A percentile compares a stretch with the other conserved stretches of the same genome.
Conservation (phyloP, 2,113 vertebrate genomes). For the Chlamydotis undulata region DNA sequence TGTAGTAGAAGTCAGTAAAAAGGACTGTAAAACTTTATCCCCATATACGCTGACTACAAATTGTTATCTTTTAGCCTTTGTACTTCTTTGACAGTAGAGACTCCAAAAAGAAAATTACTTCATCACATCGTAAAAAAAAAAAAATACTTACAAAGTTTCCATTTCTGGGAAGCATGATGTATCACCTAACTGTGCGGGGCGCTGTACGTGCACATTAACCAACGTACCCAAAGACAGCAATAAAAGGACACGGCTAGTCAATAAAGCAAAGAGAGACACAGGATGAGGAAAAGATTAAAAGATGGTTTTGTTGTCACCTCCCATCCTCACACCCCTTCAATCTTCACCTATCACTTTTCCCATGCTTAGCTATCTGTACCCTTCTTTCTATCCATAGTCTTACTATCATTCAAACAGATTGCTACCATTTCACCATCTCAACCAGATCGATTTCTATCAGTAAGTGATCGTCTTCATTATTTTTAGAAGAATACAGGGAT, state of each 20-base stretch:
- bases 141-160: background rate
- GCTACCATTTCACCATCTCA: background rate
- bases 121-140: background rate
- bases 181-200: rapidly evolving
- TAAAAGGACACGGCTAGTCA: background rate
- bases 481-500: background rate
- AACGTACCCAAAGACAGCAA: background rate
- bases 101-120: background rate
- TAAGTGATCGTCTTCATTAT: background rate
- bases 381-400: background rate
- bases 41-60: background rate
- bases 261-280: background rate
- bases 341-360: background rate
- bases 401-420: background rate
- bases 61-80: background rate
- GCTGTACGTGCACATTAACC: background rate
- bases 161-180: background rate
- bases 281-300: background rate
- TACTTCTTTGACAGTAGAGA: background rate
- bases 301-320: background rate
- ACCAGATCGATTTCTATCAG: background rate
- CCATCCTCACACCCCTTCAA: background rate
- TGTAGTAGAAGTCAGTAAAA: background rate
- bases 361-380: background rate
- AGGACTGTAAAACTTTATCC: background rate